Evolutionary conservation across 1,140 invertebrate species (phyloP).

Genomic region (Riptortus pedestris): DNA sequence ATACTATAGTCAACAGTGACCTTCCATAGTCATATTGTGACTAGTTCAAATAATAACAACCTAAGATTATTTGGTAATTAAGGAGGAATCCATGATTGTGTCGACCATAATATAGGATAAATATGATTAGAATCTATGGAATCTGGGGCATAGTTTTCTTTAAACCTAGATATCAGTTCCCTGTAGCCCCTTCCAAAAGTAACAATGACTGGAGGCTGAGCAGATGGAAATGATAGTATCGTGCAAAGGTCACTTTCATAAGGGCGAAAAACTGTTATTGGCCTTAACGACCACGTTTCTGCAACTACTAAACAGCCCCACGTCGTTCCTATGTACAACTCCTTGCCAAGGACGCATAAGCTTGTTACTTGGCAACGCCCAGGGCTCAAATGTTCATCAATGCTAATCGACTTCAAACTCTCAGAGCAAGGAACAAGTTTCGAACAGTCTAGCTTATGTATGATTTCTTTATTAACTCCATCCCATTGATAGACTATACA

Average conservation of each 20-base stretch:
- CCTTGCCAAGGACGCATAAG: slow-evolving; percentile 54
- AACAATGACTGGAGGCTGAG: slow-evolving; percentile 40
- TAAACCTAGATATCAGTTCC: slow-evolving; percentile 47
- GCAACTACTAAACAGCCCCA: slow-evolving; percentile 86
- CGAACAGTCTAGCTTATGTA: slow-evolving; percentile 79
- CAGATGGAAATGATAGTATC: slow-evolving; percentile 30
- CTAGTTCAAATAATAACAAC: background rate
- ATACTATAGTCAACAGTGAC: background rate
- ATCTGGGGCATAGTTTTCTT: slow-evolving; percentile 18
- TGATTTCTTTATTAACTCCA: slow-evolving; percentile 47
- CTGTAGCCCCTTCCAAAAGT: slow-evolving; percentile 76
- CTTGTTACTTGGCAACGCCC: slow-evolving; percentile 74
- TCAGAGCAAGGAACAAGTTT: slow-evolving; percentile 85
- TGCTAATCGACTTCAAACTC: slow-evolving; percentile 79
- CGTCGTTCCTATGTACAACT: slow-evolving; percentile 78
- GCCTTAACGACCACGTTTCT: slow-evolving; percentile 63
- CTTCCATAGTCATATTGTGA: background rate
- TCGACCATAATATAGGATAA: slow-evolving; percentile 25
- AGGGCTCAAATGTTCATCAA: slow-evolving; percentile 74
- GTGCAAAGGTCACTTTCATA: slow-evolving; percentile 67
- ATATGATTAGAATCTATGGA: slow-evolving; percentile 20
- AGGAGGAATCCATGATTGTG: slow-evolving; percentile 23
- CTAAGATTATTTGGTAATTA: slow-evolving; percentile 4
- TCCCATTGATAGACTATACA: slow-evolving; percentile 82
- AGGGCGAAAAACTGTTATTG: slow-evolving; percentile 80